Evolutionary conservation across 2,888 invertebrate species (phyloP).

Genomic region (Emmelina monodactyla): DNA sequence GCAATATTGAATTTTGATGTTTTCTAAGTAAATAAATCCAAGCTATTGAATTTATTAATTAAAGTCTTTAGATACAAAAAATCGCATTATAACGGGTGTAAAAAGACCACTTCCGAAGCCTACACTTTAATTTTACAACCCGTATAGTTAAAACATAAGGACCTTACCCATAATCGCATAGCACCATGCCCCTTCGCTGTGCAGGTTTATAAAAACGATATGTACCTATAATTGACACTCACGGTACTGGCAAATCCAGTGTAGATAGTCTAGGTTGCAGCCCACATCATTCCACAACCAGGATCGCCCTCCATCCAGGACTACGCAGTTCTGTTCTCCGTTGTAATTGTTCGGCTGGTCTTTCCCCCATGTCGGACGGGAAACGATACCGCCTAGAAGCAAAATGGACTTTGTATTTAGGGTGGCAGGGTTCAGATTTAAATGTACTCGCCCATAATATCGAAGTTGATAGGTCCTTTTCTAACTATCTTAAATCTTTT

Average conservation of each 20-base stretch:
- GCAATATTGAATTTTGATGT: too few species aligned
- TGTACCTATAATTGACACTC: conserved; percentile 67
- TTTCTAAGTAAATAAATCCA: too few species aligned
- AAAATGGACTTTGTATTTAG: too few species aligned
- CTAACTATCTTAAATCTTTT: too few species aligned
- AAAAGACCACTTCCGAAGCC: too few species aligned
- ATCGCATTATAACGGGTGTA: too few species aligned
- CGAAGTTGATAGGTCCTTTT: too few species aligned
- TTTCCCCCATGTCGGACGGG: conserved; percentile 87
- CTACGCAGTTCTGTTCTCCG: conserved; percentile 94
- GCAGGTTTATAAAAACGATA: conserved; percentile 52
- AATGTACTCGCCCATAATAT: too few species aligned
- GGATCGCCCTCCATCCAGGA: conserved; percentile 86
- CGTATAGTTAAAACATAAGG: not conserved
- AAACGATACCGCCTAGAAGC: conserved; percentile 75
- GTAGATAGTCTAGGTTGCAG: conserved; percentile 90
- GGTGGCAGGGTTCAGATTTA: too few species aligned
- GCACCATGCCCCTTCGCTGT: too few species aligned
- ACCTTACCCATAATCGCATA: not conserved
- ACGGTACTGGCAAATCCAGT: conserved; percentile 94
- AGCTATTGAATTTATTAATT: too few species aligned
- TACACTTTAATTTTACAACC: not conserved
- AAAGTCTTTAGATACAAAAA: too few species aligned
- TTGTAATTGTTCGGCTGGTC: conserved; percentile 96
- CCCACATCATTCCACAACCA: conserved; percentile 97